These are phyloP conservation scores for Ectropis crepuscularia DNA, from an alignment of 2,888 invertebrate species.

Conservation along the genomic window DNA sequence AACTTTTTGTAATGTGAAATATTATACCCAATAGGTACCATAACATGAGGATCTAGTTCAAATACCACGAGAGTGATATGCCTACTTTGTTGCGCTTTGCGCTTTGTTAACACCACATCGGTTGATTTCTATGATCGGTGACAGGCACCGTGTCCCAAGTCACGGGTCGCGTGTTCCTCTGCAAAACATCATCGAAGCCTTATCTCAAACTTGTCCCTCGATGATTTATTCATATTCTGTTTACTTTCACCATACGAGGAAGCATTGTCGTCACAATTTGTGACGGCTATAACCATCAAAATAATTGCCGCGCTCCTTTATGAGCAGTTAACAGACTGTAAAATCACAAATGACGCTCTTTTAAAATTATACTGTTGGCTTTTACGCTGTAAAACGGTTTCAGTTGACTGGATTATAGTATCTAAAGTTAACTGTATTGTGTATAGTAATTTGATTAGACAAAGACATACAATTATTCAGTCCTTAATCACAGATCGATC, in stretches of 20 bases:
- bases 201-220: conserved; percentile 70
- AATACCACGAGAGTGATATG: background rate
- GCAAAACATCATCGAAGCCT: conserved; percentile 64
- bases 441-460: no score
- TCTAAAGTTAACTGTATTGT: no score
- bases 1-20: no score
- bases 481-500: no score
- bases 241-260: conserved; percentile 70
- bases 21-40: no score
- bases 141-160: conserved; percentile 56
- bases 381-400: conserved; percentile 16
- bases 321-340: conserved; percentile 44
- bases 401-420: no score
- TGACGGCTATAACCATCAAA: conserved; percentile 62
- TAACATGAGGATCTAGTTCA: no score
- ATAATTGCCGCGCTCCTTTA: conserved; percentile 48
- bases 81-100: no score
- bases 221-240: conserved; percentile 74
- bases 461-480: no score
- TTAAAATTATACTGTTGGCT: conserved; percentile 35
- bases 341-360: conserved; percentile 41
- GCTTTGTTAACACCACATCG: conserved; percentile 6
- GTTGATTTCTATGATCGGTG: conserved; percentile 13
- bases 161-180: conserved; percentile 61
- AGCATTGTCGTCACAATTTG: conserved; percentile 67